Conservation (phyloP, 2,797 vertebrate species). For the Lacerta bilineata region DNA sequence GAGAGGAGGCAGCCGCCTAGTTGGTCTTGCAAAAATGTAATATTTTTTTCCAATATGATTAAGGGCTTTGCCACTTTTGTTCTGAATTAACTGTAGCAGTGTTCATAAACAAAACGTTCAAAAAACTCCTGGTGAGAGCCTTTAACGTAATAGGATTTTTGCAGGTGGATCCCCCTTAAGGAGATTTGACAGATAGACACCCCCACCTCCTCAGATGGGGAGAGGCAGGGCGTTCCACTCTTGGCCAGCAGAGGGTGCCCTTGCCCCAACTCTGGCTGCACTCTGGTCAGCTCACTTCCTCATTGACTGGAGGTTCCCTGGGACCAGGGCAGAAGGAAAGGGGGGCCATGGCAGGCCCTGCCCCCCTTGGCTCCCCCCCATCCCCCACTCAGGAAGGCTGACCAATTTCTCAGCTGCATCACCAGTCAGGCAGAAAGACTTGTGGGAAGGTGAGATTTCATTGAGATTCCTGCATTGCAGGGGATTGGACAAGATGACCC, state of each 20-base stretch:
- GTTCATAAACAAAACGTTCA: neutral
- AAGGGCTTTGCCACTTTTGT: no score
- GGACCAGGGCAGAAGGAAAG: neutral
- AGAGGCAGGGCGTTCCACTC: neutral
- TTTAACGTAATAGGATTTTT: neutral
- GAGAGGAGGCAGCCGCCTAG: no score
- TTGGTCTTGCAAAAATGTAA: no score
- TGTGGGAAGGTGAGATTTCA: no score
- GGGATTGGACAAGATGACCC: no score
- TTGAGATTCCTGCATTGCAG: no score
- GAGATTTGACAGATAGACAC: neutral
- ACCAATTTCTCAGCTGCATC: neutral
- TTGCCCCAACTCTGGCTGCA: neutral
- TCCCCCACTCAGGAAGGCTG: no score
- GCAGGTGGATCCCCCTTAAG: neutral
- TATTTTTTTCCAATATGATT: no score
- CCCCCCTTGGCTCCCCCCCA: neutral
- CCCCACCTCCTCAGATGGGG: neutral
- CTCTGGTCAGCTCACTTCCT: no score
- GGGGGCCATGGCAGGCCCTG: neutral
- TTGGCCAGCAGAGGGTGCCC: conserved; percentile 52
- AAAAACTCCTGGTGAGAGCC: neutral
- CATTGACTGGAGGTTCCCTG: neutral
- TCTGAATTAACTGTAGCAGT: neutral
- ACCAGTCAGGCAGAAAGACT: no score